Conservation (phyloP, 2,888 invertebrate species). For the Drosophila mimetica region DNA sequence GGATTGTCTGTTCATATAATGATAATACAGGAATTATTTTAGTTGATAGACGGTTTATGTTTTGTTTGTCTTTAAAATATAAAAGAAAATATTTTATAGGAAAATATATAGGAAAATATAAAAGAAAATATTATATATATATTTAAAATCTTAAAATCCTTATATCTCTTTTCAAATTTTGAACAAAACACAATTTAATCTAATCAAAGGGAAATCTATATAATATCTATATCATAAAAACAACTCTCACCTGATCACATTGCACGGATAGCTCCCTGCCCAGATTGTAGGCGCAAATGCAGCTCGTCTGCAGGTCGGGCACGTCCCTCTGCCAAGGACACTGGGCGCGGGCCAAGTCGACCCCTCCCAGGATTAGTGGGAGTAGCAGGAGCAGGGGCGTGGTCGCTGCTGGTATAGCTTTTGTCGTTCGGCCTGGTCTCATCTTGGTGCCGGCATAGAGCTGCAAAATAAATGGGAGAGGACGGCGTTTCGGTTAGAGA, state of each 20-base stretch:
- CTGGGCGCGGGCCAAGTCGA: constrained; percentile 83
- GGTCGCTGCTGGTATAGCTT: constrained; percentile 37
- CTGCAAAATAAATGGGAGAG: constrained; percentile 43
- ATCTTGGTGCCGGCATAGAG: constrained; percentile 71
- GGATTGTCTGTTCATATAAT: too few relatives aligned
- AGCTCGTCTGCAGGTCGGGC: constrained; percentile 91
- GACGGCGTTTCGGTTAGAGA: constrained; percentile 19
- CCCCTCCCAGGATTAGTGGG: constrained; percentile 42
- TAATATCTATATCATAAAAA: background rate
- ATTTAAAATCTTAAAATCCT: too few relatives aligned
- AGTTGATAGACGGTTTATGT: too few relatives aligned
- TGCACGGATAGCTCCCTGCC: constrained; percentile 94
- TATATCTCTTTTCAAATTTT: too few relatives aligned
- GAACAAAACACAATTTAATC: too few relatives aligned
- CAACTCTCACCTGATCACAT: constrained; percentile 89
- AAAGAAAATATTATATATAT: too few relatives aligned
- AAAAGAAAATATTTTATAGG: too few relatives aligned
- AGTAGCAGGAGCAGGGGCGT: constrained; percentile 54
- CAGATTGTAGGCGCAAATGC: constrained; percentile 94
- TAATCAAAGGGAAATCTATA: too few relatives aligned
- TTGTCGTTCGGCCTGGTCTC: constrained; percentile 58
- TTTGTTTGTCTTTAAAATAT: too few relatives aligned
- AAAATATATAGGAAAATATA: too few relatives aligned
- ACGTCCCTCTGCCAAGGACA: constrained; percentile 94
- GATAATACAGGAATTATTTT: too few relatives aligned